phyloP scores from a whole-genome alignment of 1,140 invertebrate species.

The Achroia grisella region DNA sequence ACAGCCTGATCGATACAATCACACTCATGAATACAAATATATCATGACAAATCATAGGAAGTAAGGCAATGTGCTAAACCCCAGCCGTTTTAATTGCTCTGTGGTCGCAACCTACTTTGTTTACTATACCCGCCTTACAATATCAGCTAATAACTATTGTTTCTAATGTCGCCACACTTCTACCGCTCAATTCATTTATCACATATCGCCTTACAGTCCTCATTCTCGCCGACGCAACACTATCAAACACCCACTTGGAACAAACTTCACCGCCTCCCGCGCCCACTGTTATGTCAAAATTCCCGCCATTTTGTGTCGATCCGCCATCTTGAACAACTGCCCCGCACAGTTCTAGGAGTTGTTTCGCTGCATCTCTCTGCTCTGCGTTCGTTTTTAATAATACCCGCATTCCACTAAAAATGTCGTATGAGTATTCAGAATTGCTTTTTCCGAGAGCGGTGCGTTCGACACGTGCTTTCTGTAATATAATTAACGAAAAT shows the following conservation, averaged over 20 bases:
- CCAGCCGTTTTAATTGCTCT: no score
- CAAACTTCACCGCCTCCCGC: slow-evolving; percentile 24
- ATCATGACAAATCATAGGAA: no score
- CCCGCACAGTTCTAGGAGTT: slow-evolving; percentile 45
- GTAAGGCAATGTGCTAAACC: no score
- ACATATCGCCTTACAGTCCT: slow-evolving; percentile 44
- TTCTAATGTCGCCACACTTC: no score
- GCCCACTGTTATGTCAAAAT: slow-evolving; percentile 35
- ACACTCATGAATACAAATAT: no score
- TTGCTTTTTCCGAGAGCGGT: slow-evolving; percentile 25
- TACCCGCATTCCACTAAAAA: slow-evolving; percentile 41
- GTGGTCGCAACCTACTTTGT: no score
- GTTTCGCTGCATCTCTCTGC: slow-evolving; percentile 28
- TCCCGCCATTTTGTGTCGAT: slow-evolving; percentile 7
- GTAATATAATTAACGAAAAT: neutral
- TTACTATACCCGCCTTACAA: no score
- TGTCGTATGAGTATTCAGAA: slow-evolving; percentile 42
- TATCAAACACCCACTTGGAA: slow-evolving; percentile 61
- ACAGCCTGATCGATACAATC: no score
- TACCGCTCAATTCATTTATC: slow-evolving; percentile 16
- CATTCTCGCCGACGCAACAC: slow-evolving; percentile 42
- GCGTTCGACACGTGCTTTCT: slow-evolving; percentile 55
- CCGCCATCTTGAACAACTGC: slow-evolving; percentile 26
- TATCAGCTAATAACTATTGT: no score
- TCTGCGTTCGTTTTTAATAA: slow-evolving; percentile 23